Evolutionary conservation across 1,140 invertebrate genomes (phyloP).

Genomic region (Anastatus disparis): DNA sequence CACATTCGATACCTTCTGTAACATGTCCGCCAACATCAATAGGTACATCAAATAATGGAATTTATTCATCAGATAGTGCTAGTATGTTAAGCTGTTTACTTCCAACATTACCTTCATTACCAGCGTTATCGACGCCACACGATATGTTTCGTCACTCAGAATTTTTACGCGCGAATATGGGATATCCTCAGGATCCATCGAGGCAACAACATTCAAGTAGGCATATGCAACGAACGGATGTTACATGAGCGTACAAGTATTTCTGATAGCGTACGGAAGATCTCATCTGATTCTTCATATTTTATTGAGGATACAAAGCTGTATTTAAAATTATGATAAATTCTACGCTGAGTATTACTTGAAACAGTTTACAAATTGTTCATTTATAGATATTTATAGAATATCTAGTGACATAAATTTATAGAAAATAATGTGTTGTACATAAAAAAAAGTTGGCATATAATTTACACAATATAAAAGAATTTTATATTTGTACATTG

Average conservation of each 20-base stretch:
- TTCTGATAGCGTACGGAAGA: background rate
- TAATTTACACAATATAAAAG: conserved; percentile 32
- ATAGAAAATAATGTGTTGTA: conserved; percentile 27
- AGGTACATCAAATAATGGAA: conserved; percentile 48
- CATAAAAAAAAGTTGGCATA: conserved; percentile 24
- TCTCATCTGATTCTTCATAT: conserved; percentile 12
- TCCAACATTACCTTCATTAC: conserved; percentile 51
- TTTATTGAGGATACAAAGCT: conserved; percentile 31
- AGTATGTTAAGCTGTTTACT: conserved; percentile 56
- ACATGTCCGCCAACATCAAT: conserved; percentile 39
- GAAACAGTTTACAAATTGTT: conserved; percentile 10
- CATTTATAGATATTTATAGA: conserved; percentile 12
- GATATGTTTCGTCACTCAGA: conserved; percentile 56
- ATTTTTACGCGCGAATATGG: conserved; percentile 55
- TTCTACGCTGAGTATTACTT: conserved; percentile 19
- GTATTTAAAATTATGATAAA: conserved; percentile 30
- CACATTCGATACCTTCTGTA: conserved; percentile 22
- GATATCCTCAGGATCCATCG: conserved; percentile 51
- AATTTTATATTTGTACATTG: conserved; percentile 45
- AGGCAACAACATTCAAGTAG: conserved; percentile 47
- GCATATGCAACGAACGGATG: conserved; percentile 53
- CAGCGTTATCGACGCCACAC: conserved; percentile 51
- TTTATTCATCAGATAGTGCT: conserved; percentile 53
- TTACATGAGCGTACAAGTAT: conserved; percentile 40
- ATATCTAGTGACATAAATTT: too few species aligned